phyloP scores from a whole-genome alignment of 2,888 invertebrate species.

The Isoperla grammatica region DNA sequence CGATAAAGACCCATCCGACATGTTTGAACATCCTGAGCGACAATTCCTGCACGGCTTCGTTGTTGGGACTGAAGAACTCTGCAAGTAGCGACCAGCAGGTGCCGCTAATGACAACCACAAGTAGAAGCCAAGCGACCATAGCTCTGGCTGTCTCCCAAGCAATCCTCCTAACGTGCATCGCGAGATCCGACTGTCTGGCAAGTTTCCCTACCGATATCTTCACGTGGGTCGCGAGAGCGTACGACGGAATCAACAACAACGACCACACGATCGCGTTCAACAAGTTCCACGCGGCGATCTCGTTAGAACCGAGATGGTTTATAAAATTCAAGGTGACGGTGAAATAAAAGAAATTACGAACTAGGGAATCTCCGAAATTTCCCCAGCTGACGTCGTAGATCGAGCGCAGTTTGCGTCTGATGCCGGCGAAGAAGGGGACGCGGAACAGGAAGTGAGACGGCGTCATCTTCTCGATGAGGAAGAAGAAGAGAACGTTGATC shows the following conservation, averaged over 20 bases:
- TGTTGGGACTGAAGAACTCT: not conserved
- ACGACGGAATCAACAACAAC: not conserved
- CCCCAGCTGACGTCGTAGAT: slow-evolving; percentile 1
- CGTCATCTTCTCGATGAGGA: slow-evolving; percentile 1
- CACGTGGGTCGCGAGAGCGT: slow-evolving; percentile 1
- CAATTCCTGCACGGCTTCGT: not conserved
- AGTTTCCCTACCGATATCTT: not conserved
- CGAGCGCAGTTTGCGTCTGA: not conserved
- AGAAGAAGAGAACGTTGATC: not conserved
- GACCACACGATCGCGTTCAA: not conserved
- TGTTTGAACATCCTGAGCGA: not conserved
- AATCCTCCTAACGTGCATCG: not conserved
- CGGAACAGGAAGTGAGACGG: not conserved
- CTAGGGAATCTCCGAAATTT: not conserved
- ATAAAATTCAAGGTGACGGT: not conserved
- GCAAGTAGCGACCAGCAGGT: not conserved
- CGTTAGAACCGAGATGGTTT: not conserved
- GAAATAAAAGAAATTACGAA: slow-evolving; percentile 2
- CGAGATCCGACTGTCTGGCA: not conserved
- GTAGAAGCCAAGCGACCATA: not conserved
- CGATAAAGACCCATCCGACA: not conserved
- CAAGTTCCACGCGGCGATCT: not conserved
- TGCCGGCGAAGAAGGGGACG: not conserved
- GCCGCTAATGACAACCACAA: not conserved
- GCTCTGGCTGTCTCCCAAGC: not conserved